Evolutionary conservation across 2,113 vertebrate genomes (phyloP), one percentile per base, ranked within the genome.

Genomic region (Phocoena sinus): DNA sequence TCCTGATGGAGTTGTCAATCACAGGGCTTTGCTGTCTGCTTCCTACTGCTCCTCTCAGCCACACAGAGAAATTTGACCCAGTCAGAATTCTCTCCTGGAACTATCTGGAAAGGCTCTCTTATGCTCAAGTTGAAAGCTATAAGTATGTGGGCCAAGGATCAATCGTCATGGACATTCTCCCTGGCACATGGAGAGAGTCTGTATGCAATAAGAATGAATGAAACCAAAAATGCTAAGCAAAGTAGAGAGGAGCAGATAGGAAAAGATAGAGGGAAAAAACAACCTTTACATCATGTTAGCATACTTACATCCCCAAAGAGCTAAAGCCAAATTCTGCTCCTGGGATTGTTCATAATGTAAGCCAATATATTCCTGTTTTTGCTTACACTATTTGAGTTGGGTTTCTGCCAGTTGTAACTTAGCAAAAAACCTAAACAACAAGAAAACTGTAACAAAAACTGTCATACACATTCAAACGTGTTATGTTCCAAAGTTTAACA

Each of bases 361-460:
- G 20, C 15, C 50, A 92, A 68, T 89, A 92, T 71, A 53, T 56
- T 92, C n/a, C 33, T 73, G 1, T 26, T 85, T 96, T 90, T 80
- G 56, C 44, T 90, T 90, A 63, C 53, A 20, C 70, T 89, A 83
- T 85, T 89, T 93, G 67, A 89, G 60, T 38, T 96, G 92, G 28
- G 31, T 58, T 95, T 93, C 33, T 93, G 23, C 56, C 90, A 91
- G 23, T 44, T 94, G 26, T 26, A 87, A 82, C 56, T 94, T 82
- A 41, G 67, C 60, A 38, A 71, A 74, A 96, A 87, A 82, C 81
- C 47, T 90, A 86, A 97, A 80, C 83, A 97, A 85, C 31, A 87
- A 71, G 8, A 79, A 96, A 94, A 94, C 31, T 23, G 62, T 94
- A 96, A 77, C 23, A 93, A 94, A 96, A 89, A 31, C 38, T 89